Base-by-base conservation (phyloP, 2,888 invertebrate genomes). In the Perdita meconis region DNA sequence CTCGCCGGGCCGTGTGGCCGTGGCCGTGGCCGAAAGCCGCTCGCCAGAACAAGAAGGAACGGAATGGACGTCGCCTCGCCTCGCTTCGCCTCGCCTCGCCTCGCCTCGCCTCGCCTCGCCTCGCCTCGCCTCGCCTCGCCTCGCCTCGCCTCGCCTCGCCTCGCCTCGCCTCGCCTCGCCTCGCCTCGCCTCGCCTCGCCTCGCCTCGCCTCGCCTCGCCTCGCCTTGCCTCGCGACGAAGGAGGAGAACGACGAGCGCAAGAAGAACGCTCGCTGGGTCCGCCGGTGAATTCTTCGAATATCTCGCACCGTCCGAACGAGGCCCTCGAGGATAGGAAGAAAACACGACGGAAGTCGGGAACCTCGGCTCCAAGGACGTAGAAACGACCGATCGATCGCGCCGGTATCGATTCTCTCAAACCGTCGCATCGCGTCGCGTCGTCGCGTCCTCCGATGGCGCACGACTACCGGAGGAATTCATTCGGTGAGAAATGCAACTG, bases 221-320 rank as follows among this genome's bases (percentile, higher is more conserved):
- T n/a, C n/a, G n/a, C n/a, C n/a, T n/a, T n/a, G n/a, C n/a, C n/a
- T n/a, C n/a, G 10, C 19, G 19, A 47, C 47, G 47, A 10, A 16
- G 8, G 40, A 78, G 56, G 40, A 56, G 57, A 61, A 72, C 59
- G 40, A 57, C 34, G 56, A 66, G 59, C 24, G 53, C 69, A 75
- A 83, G 64, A 80, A 78, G 74, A 67, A 71, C 67, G 70, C 60
- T 64, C 79, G 74, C 56, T 70, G 73, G 84, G 67, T 65, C 81
- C 82, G 82, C 75, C 83, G 82, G 73, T 81, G 86, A 87, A 91
- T 91, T 90, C 90, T 82, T 83, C 76, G 85, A 86, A 90, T 90
- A 85, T 84, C 88, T 87, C 76, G 78, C 82, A 67, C 71, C 72
- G 80, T 65, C 65, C 70, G 57, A 68, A 78, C 73, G 78, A 80